These are phyloP conservation scores for Cheiracanthium punctorium DNA, from an alignment of 2,888 invertebrate genomes.

Conservation along the genomic window DNA sequence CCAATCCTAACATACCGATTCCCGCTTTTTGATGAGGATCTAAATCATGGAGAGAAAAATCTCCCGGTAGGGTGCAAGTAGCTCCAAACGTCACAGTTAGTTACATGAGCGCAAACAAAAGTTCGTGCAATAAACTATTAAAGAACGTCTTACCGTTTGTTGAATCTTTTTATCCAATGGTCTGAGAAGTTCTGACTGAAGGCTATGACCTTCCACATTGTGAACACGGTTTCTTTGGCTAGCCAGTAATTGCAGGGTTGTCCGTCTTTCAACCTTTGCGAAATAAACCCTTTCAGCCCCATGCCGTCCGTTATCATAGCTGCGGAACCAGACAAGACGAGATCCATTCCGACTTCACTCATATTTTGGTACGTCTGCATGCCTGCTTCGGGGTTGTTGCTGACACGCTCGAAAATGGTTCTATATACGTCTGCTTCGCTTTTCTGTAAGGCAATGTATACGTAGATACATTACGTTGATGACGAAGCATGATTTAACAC, in stretches of 20 bases:
- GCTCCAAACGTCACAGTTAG: no score
- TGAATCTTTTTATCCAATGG: constrained; percentile 13
- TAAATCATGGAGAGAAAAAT: no score
- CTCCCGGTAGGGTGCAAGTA: no score
- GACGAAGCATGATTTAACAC: no score
- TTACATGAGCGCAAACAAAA: no score
- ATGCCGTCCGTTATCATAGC: constrained; percentile 40
- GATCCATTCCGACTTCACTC: constrained; percentile 41
- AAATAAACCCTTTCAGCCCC: constrained; percentile 12
- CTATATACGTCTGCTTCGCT: background rate
- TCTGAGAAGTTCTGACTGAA: constrained; percentile 8
- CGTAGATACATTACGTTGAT: no score
- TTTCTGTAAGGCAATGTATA: no score
- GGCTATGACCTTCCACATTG: constrained; percentile 28
- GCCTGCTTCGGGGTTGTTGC: background rate
- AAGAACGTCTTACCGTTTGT: constrained; percentile 29
- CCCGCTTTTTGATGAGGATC: no score
- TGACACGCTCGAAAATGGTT: background rate
- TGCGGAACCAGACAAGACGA: background rate
- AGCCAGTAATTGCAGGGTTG: constrained; percentile 29
- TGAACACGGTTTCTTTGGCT: constrained; percentile 8
- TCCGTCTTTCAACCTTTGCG: background rate
- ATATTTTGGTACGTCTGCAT: constrained; percentile 30
- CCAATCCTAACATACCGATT: no score
- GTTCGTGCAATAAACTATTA: no score